Evolutionary conservation across 2,888 invertebrate species (phyloP).

Genomic region (Tridacna crocea): DNA sequence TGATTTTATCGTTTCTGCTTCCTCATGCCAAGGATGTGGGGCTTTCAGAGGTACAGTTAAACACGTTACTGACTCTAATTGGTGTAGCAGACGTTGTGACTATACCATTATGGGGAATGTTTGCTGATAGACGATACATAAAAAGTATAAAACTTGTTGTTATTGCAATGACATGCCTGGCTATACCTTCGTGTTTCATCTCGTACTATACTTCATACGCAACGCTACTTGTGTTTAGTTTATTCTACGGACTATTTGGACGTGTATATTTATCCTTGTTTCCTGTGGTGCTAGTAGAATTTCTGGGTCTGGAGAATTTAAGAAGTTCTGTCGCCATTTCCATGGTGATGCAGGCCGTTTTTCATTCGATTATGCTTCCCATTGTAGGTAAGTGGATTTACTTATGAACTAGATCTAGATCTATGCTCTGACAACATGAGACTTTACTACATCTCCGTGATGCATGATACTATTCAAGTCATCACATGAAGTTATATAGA

Average conservation of each 20-base stretch:
- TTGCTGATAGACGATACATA: constrained; percentile 52
- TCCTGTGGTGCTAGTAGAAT: constrained; percentile 65
- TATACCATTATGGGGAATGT: constrained; percentile 44
- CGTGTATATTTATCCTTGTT: constrained; percentile 65
- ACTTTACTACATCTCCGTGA: too few relatives aligned
- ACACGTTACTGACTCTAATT: constrained; percentile 46
- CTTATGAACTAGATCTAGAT: too few relatives aligned
- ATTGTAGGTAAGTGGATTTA: constrained; percentile 66
- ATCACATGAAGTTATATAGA: too few relatives aligned
- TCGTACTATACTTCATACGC: constrained; percentile 53
- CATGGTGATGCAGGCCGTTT: constrained; percentile 55
- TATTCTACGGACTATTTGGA: constrained; percentile 62
- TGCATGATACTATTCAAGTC: too few relatives aligned
- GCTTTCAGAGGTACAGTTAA: constrained; percentile 43
- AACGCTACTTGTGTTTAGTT: constrained; percentile 58
- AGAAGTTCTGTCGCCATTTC: constrained; percentile 61
- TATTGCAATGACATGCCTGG: constrained; percentile 32
- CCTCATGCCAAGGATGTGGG: constrained; percentile 58
- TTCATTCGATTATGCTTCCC: constrained; percentile 51
- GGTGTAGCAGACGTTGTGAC: constrained; percentile 50
- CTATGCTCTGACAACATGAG: too few relatives aligned
- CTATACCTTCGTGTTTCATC: constrained; percentile 32
- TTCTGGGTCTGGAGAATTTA: constrained; percentile 68
- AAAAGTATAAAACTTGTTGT: constrained; percentile 47
- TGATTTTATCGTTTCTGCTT: constrained; percentile 46